Evolutionary conservation across 2,888 invertebrate species (phyloP).

Genomic region (Apamea crenata): DNA sequence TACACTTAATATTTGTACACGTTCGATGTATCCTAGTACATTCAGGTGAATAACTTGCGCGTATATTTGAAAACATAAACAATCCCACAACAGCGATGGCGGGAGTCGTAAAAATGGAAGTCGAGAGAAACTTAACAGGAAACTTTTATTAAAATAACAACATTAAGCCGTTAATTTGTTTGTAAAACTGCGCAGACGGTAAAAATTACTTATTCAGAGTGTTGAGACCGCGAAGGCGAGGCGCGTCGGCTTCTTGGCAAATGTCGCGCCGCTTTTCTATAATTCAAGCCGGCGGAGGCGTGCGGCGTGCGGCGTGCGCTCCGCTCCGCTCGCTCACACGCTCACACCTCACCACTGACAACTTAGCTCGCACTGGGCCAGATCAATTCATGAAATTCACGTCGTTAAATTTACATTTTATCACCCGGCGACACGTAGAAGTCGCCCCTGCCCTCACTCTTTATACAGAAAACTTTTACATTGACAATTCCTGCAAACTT

Average conservation of each 20-base stretch:
- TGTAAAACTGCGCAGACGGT: constrained; percentile 89
- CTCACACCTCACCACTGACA: constrained; percentile 38
- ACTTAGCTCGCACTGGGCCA: constrained; percentile 46
- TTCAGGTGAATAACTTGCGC: constrained; percentile 60
- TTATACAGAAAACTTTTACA: constrained; percentile 22
- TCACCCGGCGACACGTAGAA: constrained; percentile 9
- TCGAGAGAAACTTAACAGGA: constrained; percentile 81
- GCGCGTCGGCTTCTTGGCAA: constrained; percentile 79
- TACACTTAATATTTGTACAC: constrained; percentile 63
- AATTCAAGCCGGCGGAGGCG: constrained; percentile 79
- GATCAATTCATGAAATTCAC: constrained; percentile 66
- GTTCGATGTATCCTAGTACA: constrained; percentile 58
- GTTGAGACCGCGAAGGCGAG: constrained; percentile 81
- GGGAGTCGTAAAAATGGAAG: constrained; percentile 86
- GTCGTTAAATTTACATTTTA: constrained; percentile 57
- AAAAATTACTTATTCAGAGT: constrained; percentile 88
- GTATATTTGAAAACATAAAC: constrained; percentile 82
- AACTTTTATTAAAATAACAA: constrained; percentile 90
- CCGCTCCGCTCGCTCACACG: constrained; percentile 33
- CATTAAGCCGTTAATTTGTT: constrained; percentile 89
- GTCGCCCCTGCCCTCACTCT: background rate
- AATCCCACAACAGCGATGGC: constrained; percentile 81
- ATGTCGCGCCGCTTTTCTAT: constrained; percentile 83
- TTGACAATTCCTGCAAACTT: constrained; percentile 21
- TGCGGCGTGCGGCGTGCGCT: constrained; percentile 25